Base-by-base conservation (phyloP, 2,113 vertebrate genomes). In the Apteryx owenii region DNA sequence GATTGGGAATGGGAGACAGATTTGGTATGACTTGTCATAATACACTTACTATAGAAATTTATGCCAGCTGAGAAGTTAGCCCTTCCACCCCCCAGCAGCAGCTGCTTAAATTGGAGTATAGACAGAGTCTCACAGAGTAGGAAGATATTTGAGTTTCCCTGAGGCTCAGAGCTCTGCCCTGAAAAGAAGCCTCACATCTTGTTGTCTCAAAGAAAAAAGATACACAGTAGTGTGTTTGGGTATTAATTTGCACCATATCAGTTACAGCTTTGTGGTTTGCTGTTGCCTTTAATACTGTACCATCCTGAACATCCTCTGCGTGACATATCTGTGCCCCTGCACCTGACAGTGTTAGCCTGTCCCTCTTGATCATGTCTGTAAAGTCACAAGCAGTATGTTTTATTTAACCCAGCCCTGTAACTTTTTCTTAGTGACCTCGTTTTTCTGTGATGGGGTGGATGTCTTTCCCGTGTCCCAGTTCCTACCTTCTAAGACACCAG, bases 41-140 rank as follows among this genome's bases (percentile, higher is more conserved):
- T 83, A 66, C 80, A 42, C 88, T 95, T 94, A 78, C 88, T 92
- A 11, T 23, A 93, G 72, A 92, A 90, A 95, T 89, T 82, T 82
- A 83, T 80, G 85, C 31, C 86, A 93, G 75, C 70, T 95, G 87
- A 81, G 89, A 93, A 91, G 61, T 81, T 93, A 91, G 62, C 58
- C 86, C 46, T 95, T 92, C 73, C 86, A 65, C 53, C 58, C 76
- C 19, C 25, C 51, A 89, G 77, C 65, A 85, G 66, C 78, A 91
- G 77, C 89, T 91, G 92, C 71, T 96, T 85, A 95, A 97, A 95
- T 42, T 94, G 93, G 79, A 87, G 78, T 72, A 85, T 77, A 85
- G 51, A 68, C 26, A 64, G 71, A 93, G 56, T 51, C 64, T 89
- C 79, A 79, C 19, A 15, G 88, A 85, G 56, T 36, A 71, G 71